A percentile compares a stretch with the other conserved stretches of the same genome.
Conservation (phyloP, 2,888 invertebrate species). For the Drosophila maculinotata region DNA sequence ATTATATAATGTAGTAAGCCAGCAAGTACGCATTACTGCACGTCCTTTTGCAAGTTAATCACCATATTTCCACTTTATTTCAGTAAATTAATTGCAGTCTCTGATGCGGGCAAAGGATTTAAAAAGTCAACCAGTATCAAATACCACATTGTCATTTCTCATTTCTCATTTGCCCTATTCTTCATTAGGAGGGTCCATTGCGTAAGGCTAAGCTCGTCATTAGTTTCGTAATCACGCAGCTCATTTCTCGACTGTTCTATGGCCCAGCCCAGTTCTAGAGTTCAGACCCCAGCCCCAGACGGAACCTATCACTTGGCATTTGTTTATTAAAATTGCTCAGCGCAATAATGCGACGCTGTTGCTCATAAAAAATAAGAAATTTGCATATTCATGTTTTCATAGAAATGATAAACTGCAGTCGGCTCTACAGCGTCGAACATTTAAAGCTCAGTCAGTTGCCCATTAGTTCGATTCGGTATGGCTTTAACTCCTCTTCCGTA, state of each 20-base stretch:
- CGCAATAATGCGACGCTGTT: slow-evolving; percentile 38
- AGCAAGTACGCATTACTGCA: not conserved
- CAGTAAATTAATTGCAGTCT: not conserved
- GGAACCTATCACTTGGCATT: slow-evolving; percentile 45
- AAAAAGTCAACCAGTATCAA: slow-evolving; percentile 2
- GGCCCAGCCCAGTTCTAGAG: not conserved
- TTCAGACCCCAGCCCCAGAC: no score
- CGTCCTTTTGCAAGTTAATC: not conserved
- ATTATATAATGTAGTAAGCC: no score
- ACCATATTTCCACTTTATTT: no score
- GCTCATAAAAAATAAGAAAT: slow-evolving; percentile 59
- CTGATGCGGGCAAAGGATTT: not conserved
- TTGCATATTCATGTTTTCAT: slow-evolving; percentile 69
- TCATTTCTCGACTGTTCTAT: slow-evolving; percentile 39
- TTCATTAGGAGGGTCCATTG: no score
- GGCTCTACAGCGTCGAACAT: slow-evolving; percentile 15
- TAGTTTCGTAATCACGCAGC: slow-evolving; percentile 56
- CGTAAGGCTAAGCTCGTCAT: slow-evolving; percentile 60
- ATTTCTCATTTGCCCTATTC: slow-evolving; percentile 3
- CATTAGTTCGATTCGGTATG: slow-evolving; percentile 35
- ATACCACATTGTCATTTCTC: slow-evolving; percentile 20
- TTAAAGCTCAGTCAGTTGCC: slow-evolving; percentile 20
- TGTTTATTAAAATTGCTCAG: slow-evolving; percentile 63
- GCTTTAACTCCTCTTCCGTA: slow-evolving; percentile 57
- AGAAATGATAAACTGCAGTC: slow-evolving; percentile 59